phyloP scores from a whole-genome alignment of 1,140 invertebrate genomes.

The Meloidogyne floridensis region DNA sequence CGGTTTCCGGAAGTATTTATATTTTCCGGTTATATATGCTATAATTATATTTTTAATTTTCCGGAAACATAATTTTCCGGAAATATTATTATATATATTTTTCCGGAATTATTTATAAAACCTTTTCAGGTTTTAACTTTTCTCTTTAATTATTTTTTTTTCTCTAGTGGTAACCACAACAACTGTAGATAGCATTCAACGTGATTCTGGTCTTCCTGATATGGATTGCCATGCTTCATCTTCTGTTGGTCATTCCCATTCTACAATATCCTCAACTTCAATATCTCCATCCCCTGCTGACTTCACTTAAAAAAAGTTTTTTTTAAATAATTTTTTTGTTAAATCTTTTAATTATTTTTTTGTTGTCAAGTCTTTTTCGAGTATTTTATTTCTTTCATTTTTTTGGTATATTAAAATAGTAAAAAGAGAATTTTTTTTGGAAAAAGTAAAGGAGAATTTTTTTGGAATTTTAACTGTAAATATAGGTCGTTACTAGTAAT shows the following conservation, averaged over 20 bases:
- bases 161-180: not conserved
- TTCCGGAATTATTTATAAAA: not conserved
- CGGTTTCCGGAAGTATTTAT: no score
- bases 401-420: no score
- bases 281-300: not conserved
- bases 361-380: not conserved
- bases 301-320: not conserved
- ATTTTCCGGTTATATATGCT: no score
- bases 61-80: not conserved
- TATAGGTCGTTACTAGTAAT: no score
- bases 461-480: no score
- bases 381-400: not conserved
- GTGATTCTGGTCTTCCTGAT: slow-evolving; percentile 56
- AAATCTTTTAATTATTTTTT: no score
- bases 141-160: not conserved
- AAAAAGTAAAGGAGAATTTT: no score
- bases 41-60: no score
- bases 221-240: slow-evolving; percentile 34
- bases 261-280: not conserved
- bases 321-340: not conserved
- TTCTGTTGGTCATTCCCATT: not conserved
- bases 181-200: slow-evolving; percentile 24
- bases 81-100: not conserved
- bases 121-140: no score
- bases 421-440: no score